Evolutionary conservation across 2,797 vertebrate genomes (phyloP).

Genomic region (Bovichtus diacanthus): DNA sequence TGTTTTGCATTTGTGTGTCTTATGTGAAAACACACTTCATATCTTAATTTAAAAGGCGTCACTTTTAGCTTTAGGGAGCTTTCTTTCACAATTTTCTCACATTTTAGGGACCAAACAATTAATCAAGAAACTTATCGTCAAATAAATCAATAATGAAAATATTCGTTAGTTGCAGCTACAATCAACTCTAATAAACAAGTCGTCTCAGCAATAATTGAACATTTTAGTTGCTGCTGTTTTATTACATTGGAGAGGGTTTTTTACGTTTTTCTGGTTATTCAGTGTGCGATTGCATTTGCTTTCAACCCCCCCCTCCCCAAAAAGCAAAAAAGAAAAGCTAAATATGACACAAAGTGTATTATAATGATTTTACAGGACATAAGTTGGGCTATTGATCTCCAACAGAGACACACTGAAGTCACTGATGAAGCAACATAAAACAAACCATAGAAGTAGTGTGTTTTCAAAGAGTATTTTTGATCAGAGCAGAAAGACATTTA

Average conservation of each 20-base stretch:
- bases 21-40: too few relatives aligned
- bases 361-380: constrained; percentile 51
- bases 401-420: constrained; percentile 48
- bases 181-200: too few relatives aligned
- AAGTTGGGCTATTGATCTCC: constrained; percentile 60
- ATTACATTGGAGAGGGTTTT: neutral
- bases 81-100: too few relatives aligned
- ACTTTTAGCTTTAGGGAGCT: too few relatives aligned
- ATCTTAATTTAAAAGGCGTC: too few relatives aligned
- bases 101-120: too few relatives aligned
- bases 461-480: constrained; percentile 64
- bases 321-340: constrained; percentile 26
- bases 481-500: constrained; percentile 63
- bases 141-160: neutral
- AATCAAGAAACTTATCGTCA: neutral
- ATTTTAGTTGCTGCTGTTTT: too few relatives aligned
- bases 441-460: constrained; percentile 27
- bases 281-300: constrained; percentile 21
- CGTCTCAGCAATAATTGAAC: neutral
- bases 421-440: constrained; percentile 57
- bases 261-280: constrained; percentile 17
- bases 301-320: constrained; percentile 24
- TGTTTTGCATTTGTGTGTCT: too few relatives aligned
- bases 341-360: constrained; percentile 33
- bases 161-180: too few relatives aligned